phyloP scores from a whole-genome alignment of 2,113 vertebrate genomes.

The Australoheros scitulus region DNA sequence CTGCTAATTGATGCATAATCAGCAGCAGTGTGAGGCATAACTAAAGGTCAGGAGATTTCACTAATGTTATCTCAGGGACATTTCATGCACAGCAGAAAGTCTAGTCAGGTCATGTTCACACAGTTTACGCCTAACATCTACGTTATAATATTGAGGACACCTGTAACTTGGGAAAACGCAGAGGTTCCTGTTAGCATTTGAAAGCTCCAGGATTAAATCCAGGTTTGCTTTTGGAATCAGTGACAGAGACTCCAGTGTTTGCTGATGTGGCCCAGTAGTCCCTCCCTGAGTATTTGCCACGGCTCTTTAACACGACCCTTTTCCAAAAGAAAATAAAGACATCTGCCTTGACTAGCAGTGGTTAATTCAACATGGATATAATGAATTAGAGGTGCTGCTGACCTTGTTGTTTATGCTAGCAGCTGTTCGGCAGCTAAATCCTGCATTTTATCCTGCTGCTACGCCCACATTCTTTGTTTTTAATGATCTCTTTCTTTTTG shows the following conservation, averaged over 20 bases:
- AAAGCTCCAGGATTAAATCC: background rate
- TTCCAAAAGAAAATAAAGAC: slow-evolving; percentile 3
- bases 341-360: background rate
- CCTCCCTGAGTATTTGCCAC: background rate
- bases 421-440: slow-evolving; percentile 2
- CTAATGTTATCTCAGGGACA: background rate
- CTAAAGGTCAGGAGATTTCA: slow-evolving; percentile 16
- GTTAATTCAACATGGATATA: slow-evolving; percentile 10
- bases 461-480: slow-evolving; percentile 6
- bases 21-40: background rate
- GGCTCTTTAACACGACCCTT: background rate
- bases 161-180: background rate
- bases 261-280: background rate
- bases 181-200: background rate
- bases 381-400: slow-evolving; percentile 10
- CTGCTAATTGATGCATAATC: slow-evolving; percentile 3
- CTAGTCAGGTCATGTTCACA: background rate
- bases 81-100: background rate
- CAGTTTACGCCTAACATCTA: background rate
- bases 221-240: background rate
- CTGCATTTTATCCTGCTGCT: background rate
- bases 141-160: background rate
- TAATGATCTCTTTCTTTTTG: background rate
- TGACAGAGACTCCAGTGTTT: background rate
- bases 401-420: slow-evolving; percentile 17